Percentiles rank a stretch among this genome's conserved stretches.
Evolutionary conservation across 2,113 vertebrate genomes (phyloP).

Genomic region (Pseudorasbora parva): DNA sequence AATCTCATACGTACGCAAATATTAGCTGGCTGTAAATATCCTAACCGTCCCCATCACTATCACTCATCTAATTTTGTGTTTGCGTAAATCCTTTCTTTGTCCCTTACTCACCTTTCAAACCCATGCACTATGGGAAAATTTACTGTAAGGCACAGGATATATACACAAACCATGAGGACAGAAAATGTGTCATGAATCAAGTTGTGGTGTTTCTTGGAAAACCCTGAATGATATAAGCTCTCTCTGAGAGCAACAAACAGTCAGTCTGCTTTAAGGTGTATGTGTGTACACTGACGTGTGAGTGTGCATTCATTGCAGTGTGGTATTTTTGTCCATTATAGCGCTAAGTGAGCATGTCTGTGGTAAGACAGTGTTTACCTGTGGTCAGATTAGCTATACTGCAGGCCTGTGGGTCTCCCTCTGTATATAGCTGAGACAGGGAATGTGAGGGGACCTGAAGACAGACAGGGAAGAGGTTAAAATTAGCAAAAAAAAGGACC

Average conservation of each 20-base stretch:
- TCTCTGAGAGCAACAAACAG: conserved; percentile 48
- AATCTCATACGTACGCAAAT: conserved; percentile 47
- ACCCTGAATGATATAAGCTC: conserved; percentile 51
- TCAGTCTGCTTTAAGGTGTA: conserved; percentile 50
- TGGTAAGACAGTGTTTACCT: conserved; percentile 58
- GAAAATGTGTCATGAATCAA: conserved; percentile 58
- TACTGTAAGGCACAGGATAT: conserved; percentile 45
- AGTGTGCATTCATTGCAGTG: conserved; percentile 58
- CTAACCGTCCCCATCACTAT: conserved; percentile 17
- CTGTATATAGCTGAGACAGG: conserved; percentile 59
- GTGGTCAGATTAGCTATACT: conserved; percentile 60
- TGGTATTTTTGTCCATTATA: conserved; percentile 62
- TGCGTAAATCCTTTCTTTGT: conserved; percentile 9
- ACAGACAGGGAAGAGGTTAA: conserved; percentile 57
- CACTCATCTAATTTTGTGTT: neutral
- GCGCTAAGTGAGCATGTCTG: conserved; percentile 60
- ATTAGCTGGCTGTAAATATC: conserved; percentile 45
- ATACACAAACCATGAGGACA: conserved; percentile 57
- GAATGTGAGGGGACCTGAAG: conserved; percentile 53
- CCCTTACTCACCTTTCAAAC: conserved; percentile 30
- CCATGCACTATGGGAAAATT: conserved; percentile 44
- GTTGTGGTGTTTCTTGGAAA: conserved; percentile 53
- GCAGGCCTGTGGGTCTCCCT: conserved; percentile 50
- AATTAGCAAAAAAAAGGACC: conserved; percentile 54
- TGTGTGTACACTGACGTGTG: conserved; percentile 46